Conservation (phyloP, 2,888 invertebrate genomes). For the Lasioglossum pauxillum region DNA sequence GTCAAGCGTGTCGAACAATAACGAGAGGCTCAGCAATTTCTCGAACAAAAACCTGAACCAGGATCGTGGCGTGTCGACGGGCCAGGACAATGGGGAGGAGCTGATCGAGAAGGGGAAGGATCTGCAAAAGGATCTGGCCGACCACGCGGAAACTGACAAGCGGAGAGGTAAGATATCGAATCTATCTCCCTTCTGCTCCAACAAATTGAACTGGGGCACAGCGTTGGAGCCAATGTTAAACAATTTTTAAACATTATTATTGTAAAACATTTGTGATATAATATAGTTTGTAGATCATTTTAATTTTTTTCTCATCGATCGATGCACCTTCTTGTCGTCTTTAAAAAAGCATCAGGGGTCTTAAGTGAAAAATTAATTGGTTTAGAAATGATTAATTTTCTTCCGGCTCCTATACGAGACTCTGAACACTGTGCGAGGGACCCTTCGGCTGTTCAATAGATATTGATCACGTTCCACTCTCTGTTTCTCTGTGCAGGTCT, state of each 20-base stretch:
- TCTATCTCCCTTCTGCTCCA: not conserved
- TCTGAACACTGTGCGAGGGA: too few relatives aligned
- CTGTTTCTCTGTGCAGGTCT: slow-evolving; percentile 84
- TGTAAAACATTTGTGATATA: too few relatives aligned
- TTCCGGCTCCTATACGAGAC: too few relatives aligned
- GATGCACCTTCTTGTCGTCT: too few relatives aligned
- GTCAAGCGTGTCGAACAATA: slow-evolving; percentile 83
- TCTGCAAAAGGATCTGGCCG: slow-evolving; percentile 59
- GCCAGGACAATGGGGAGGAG: slow-evolving; percentile 84
- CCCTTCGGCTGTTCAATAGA: not conserved
- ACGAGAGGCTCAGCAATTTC: slow-evolving; percentile 85
- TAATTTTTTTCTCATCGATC: too few relatives aligned
- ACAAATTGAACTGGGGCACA: not conserved
- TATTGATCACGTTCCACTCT: not conserved
- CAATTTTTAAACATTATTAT: too few relatives aligned
- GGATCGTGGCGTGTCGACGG: slow-evolving; percentile 78
- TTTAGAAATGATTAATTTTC: too few relatives aligned
- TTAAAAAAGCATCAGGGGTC: too few relatives aligned
- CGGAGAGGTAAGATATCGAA: slow-evolving; percentile 39
- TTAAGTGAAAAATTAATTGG: too few relatives aligned
- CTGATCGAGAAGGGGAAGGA: slow-evolving; percentile 78
- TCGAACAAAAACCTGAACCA: slow-evolving; percentile 82
- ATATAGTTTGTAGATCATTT: too few relatives aligned
- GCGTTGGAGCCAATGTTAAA: too few relatives aligned
- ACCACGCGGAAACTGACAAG: slow-evolving; percentile 33